Evolutionary conservation across 1,140 invertebrate genomes (phyloP).

Genomic region (Tetragnatha versicolor): DNA sequence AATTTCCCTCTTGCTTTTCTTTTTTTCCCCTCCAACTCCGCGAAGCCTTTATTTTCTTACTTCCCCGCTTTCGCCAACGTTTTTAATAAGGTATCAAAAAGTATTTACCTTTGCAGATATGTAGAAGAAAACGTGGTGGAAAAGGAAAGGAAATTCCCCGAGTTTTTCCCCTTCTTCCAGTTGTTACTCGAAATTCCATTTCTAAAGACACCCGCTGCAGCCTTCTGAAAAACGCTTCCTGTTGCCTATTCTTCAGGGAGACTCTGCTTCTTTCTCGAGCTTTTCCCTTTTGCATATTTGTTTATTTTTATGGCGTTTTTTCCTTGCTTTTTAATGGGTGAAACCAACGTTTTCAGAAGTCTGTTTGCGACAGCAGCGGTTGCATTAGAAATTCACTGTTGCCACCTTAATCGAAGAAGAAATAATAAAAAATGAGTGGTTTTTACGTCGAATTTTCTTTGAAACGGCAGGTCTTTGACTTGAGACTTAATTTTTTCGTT

Average conservation of each 20-base stretch:
- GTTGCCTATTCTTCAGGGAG: neutral
- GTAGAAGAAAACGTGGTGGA: slow-evolving; percentile 7
- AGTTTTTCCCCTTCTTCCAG: neutral
- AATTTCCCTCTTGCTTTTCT: neutral
- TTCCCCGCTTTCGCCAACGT: neutral
- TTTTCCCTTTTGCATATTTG: neutral
- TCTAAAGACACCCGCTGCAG: neutral
- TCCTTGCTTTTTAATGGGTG: no score
- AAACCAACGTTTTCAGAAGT: neutral
- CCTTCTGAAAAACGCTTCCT: neutral
- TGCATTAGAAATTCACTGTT: no score
- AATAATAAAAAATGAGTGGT: no score
- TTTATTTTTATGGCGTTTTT: neutral
- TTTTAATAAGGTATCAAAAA: slow-evolving; percentile 41
- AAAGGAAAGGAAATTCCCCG: neutral
- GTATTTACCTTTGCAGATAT: slow-evolving; percentile 35
- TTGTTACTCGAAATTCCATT: neutral
- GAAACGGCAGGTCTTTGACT: no score
- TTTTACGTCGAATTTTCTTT: no score
- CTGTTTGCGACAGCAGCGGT: no score
- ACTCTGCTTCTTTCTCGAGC: neutral
- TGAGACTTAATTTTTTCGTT: no score
- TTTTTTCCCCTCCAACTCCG: neutral
- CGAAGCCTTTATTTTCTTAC: neutral
- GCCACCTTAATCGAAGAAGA: no score